These are phyloP conservation scores for Erethizon dorsatum DNA, from an alignment of 2,797 vertebrate species.

Conservation along the genomic window DNA sequence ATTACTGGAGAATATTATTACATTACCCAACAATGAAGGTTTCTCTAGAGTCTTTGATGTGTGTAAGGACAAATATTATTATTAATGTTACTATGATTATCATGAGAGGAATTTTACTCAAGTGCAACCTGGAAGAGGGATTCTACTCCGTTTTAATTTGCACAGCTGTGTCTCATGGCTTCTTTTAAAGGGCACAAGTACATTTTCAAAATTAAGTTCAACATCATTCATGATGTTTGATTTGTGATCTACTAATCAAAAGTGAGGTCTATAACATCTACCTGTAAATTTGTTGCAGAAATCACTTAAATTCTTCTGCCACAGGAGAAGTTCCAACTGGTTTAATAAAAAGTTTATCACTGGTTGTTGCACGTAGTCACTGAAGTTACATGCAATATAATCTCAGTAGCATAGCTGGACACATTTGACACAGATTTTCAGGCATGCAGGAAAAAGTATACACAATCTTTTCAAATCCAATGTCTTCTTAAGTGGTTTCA, in stretches of 20 bases:
- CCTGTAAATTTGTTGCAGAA: background rate
- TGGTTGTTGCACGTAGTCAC: background rate
- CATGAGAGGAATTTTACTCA: background rate
- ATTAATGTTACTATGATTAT: background rate
- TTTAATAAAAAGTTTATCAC: background rate
- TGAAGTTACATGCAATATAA: background rate
- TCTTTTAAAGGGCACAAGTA: background rate
- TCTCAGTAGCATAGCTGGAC: background rate
- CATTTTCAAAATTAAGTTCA: background rate
- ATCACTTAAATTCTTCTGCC: background rate
- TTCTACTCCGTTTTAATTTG: constrained; percentile 16
- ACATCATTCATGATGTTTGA: background rate
- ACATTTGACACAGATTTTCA: background rate
- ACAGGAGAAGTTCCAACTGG: background rate
- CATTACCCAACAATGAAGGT: background rate
- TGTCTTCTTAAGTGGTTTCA: background rate
- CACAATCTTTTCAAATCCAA: background rate
- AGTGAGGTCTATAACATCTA: background rate
- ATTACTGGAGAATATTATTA: background rate
- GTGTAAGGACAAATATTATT: background rate
- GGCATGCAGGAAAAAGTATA: background rate
- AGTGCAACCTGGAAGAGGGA: background rate
- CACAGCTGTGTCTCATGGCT: background rate
- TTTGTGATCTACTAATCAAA: background rate
- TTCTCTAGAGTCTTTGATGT: background rate